A percentile compares a stretch with the other conserved stretches of the same genome.
Evolutionary conservation across 2,797 vertebrate genomes (phyloP).

Genomic region (Ptychadena robeensis): DNA sequence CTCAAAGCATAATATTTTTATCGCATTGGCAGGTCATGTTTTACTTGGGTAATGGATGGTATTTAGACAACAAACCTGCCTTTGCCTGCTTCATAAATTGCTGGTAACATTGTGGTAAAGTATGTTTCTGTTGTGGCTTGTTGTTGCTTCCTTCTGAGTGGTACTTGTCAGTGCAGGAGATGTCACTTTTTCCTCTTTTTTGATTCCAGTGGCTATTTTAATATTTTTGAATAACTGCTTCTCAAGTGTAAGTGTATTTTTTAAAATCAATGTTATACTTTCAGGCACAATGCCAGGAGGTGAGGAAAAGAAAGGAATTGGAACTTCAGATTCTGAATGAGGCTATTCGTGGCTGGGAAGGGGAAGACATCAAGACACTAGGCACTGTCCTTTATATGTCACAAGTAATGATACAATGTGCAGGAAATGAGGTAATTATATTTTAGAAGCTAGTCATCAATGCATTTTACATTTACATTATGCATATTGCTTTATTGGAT

Average conservation of each 20-base stretch:
- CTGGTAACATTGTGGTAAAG: too few relatives aligned
- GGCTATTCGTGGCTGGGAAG: conserved; percentile 95
- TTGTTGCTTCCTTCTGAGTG: too few relatives aligned
- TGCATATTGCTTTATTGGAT: neutral
- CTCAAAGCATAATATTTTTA: too few relatives aligned
- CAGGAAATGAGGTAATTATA: conserved; percentile 86
- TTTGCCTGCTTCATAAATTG: too few relatives aligned
- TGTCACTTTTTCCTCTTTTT: too few relatives aligned
- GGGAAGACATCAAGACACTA: conserved; percentile 92
- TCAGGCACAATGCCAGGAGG: conserved; percentile 95
- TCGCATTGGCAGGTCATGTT: too few relatives aligned
- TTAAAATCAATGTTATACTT: neutral
- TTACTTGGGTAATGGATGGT: too few relatives aligned
- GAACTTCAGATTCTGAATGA: conserved; percentile 96
- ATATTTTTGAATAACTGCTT: too few relatives aligned
- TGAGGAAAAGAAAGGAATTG: conserved; percentile 94
- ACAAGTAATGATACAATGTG: conserved; percentile 91
- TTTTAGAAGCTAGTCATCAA: neutral
- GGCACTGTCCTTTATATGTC: conserved; percentile 94
- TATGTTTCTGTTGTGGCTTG: too few relatives aligned
- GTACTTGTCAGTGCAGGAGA: too few relatives aligned
- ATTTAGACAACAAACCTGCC: too few relatives aligned
- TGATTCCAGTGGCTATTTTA: too few relatives aligned
- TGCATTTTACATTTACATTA: neutral
- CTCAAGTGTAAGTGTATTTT: neutral